Base-by-base conservation (phyloP, 2,888 invertebrate species). In the Druceiella hillmani region DNA sequence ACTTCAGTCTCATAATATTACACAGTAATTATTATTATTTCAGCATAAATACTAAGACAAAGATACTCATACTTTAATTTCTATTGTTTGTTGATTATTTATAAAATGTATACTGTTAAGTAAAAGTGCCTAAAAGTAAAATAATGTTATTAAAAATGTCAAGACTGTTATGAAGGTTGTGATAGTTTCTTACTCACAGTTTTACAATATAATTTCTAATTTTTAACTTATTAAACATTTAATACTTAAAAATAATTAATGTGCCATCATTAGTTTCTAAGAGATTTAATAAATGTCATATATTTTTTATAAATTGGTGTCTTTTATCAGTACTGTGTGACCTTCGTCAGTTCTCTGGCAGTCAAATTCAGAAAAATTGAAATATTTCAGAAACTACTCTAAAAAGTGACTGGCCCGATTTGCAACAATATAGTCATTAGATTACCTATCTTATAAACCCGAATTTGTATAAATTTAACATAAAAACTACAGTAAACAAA, bases 321-420 rank as follows among this genome's bases (percentile, higher is more conserved):
- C 7, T 33, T 33, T 33, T 33, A 15, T 30, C 30, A 30, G 30
- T 9, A 14, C 9, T 14, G 15, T 15, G 12, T 28, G 14, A 10
- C 28, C 9, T 10, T 16, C 16, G 16, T 15, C 16, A 15, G 16
- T 5, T 15, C 28, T n/a, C n/a, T 13, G 14, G 17, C 28, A 17
- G 17, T 17, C 12, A 35, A 27, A 27, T 27, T 26, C n/a, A 17
- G 27, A 35, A 35, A 27, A 27, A 27, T 28, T 12, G 10, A 28
- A 27, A 27, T 35, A 43, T 44, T 31, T 41, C 27, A 33, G 17
- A 36, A 39, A 29, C 22, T 46, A 46, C 44, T 45, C 39, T 14
- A 46, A 42, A 46, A 45, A 46, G 46, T 46, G 45, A 46, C 46
- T 48, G 43, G 45, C 45, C 45, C 45, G 34, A 40, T 40, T 37